These are phyloP conservation scores for Nomada fabriciana DNA, from an alignment of 2,888 invertebrate species.

Conservation along the genomic window DNA sequence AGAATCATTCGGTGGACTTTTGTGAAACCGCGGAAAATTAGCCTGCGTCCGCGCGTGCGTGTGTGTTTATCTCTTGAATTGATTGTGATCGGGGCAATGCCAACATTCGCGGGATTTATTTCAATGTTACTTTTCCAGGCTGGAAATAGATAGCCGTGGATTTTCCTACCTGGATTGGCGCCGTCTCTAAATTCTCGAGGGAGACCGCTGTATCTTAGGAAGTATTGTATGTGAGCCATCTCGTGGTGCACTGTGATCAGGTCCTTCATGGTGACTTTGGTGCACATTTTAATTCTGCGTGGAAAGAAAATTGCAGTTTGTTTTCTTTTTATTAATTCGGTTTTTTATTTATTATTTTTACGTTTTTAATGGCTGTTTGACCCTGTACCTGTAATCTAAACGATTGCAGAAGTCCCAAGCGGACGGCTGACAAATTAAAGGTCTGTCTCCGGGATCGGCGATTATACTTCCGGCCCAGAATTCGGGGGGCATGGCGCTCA, in stretches of 20 bases:
- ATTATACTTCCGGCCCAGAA: slow-evolving; percentile 96
- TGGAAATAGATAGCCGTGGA: background rate
- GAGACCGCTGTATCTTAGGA: slow-evolving; percentile 92
- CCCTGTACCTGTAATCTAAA: slow-evolving; percentile 90
- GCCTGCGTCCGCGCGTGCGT: background rate
- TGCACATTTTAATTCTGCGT: slow-evolving; percentile 94
- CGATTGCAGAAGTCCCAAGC: slow-evolving; percentile 98
- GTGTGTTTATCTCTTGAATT: background rate
- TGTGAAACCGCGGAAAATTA: background rate
- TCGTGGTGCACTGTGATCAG: slow-evolving; percentile 95
- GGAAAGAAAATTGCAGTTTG: background rate
- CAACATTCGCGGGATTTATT: no score
- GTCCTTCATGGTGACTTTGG: slow-evolving; percentile 93
- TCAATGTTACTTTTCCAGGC: background rate
- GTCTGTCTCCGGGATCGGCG: slow-evolving; percentile 91
- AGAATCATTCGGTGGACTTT: background rate
- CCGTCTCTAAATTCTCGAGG: slow-evolving; percentile 95
- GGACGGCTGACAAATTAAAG: slow-evolving; percentile 94
- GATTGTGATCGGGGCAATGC: no score
- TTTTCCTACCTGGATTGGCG: slow-evolving; percentile 93
- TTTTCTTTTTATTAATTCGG: no score
- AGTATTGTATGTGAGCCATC: slow-evolving; percentile 96
- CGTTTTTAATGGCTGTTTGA: background rate
- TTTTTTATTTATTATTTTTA: no score
- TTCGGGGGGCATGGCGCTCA: slow-evolving; percentile 93